Base-by-base conservation (phyloP, 1,140 invertebrate genomes). In the Leptinotarsa undecemlineata region DNA sequence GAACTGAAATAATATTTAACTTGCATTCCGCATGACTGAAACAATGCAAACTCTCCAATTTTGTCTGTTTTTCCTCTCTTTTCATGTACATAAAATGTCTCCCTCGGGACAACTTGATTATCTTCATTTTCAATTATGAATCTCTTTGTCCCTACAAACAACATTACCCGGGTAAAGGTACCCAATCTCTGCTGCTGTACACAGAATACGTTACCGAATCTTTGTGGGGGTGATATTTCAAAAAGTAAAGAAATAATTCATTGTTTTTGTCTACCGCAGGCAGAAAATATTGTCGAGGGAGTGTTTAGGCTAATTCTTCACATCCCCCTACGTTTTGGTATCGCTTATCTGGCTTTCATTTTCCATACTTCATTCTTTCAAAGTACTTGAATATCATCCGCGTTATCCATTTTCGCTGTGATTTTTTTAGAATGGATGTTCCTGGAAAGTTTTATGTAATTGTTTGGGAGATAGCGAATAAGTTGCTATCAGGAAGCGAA, bases 291-390 rank as follows among this genome's bases (percentile, higher is more conserved):
- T 11, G 70, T 6, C 71, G 13, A 51, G 76, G 76, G 76, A 77
- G 26, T 69, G 68, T 77, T 77, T 77, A 74, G 71, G 72, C 69
- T 77, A 74, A 77, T 77, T 74, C 76, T 72, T 77, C 76, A 77
- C 74, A 77, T 77, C 72, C 48, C 70, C 75, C 75, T 57, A 62
- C 68, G 72, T 76, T 73, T 23, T 48, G 64, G 51, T 57, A 57
- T 19, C 17, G 51, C 5, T 57, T 57, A 57, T 57, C 51, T 57
- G 51, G 15, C n/a, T 57, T 57, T 57, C 14, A 57, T 57, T 17
- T 57, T 57, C 51, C 51, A 57, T 57, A 57, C 51, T 19, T 57
- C 51, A 57, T 19, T 15, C n/a, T 19, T 57, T 8, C 51, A 57
- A 19, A 57, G 51, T 15, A 57, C 51, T 57, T 15, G 8, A 19